Conservation (phyloP, 2,797 vertebrate species). For the Periparus ater region DNA sequence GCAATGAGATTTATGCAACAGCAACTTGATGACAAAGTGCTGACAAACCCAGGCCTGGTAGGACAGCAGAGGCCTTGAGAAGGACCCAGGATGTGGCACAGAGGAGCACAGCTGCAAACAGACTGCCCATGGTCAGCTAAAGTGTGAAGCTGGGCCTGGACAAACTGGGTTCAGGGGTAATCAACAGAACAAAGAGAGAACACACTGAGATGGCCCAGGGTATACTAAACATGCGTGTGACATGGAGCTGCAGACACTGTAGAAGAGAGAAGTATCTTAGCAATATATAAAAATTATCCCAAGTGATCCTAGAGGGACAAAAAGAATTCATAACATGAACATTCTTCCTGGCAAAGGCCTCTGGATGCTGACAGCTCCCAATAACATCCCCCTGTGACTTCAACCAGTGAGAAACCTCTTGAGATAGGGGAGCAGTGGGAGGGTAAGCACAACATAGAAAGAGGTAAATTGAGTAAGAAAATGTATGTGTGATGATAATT, state of each 20-base stretch:
- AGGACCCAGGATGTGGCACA: neutral
- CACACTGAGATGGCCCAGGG: accelerated
- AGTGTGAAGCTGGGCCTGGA: neutral
- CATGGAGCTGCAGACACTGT: neutral
- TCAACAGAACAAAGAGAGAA: neutral
- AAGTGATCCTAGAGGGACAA: neutral
- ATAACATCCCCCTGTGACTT: accelerated
- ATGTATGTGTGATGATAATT: neutral
- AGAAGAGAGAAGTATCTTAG: neutral
- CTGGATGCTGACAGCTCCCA: neutral
- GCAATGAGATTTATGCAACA: neutral
- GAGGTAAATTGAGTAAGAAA: neutral
- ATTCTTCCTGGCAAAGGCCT: neutral
- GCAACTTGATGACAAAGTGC: neutral
- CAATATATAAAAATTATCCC: neutral
- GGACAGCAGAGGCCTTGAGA: neutral
- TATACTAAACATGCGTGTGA: neutral
- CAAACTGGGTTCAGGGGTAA: too few relatives aligned
- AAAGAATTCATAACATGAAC: neutral
- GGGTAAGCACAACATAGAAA: neutral
- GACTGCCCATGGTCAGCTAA: accelerated
- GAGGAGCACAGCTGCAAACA: neutral
- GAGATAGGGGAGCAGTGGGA: neutral
- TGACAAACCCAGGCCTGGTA: neutral
- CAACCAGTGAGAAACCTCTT: neutral